Evolutionary conservation across 1,140 invertebrate species (phyloP), one percentile per base, ranked within the genome.

Genomic region (Ostrea edulis): DNA sequence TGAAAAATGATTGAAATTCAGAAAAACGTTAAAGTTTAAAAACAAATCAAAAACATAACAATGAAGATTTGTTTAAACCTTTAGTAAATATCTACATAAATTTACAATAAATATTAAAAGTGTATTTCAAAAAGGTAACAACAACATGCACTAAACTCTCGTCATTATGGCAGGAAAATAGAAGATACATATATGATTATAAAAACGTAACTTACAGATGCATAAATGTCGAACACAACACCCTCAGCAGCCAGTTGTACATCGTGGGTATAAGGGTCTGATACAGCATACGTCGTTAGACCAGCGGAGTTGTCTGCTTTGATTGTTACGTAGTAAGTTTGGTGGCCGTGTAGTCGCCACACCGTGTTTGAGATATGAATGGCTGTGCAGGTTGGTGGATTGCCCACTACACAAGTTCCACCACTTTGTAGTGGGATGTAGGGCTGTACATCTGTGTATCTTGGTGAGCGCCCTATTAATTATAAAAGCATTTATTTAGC

Each of bases 321-420:
- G 9, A 91, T 58, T 11, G 86, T 86, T 8, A 89, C 85, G 71
- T 89, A 87, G 65, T 91, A 91, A 0, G 65, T 86, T 22, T 89
- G 86, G 14, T 81, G 52, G 0, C 85, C 68, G 65, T 91, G 90
- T 0, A 91, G 87, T 58, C 84, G 52, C 88, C 88, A 89, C 81
- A 88, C 71, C 8, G 83, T 85, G 25, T 85, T 54, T 3, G 77
- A 52, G 14, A 88, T 29, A 35, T 14, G 22, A 11, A 89, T 85
- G 29, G 87, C 85, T 25, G 89, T 90, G 81, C 91, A 91, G 7
- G 88, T 85, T 51, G 91, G 91, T 4, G 88, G 71, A 3, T 11
- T 22, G 0, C 82, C 82, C n/a, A 82, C 14, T 5, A 55, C 68
- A 87, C 91, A 91, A 22, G 81, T 54, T n/a, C 58, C 89, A 7